Conservation (phyloP, 2,888 invertebrate genomes). For the Scaptomyza parva region DNA sequence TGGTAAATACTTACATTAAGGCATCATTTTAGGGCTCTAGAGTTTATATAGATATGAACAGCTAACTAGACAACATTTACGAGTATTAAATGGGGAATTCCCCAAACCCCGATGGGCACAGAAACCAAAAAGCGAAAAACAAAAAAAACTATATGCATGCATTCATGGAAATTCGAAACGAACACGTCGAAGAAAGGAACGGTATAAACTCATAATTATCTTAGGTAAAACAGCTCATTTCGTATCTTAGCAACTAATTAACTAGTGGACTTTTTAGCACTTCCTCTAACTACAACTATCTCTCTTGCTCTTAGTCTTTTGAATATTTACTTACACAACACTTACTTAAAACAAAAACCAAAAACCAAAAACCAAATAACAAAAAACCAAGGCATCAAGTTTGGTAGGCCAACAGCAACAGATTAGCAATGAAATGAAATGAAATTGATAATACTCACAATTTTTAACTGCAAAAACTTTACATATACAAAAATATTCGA, state of each 20-base stretch:
- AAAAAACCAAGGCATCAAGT: conserved; percentile 47
- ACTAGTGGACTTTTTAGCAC: conserved; percentile 76
- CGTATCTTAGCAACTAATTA: conserved; percentile 75
- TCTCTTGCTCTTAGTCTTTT: conserved; percentile 76
- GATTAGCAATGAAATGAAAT: conserved; percentile 48
- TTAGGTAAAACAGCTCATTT: conserved; percentile 62
- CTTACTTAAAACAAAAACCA: conserved; percentile 10
- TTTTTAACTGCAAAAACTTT: conserved; percentile 60
- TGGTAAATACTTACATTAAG: conserved; percentile 65
- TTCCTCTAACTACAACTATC: conserved; percentile 59
- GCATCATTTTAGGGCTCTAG: conserved; percentile 75
- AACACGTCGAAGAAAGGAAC: conserved; percentile 1
- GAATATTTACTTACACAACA: conserved; percentile 49
- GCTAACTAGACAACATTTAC: conserved; percentile 35
- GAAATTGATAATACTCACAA: conserved; percentile 64
- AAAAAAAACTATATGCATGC: not conserved
- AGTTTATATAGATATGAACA: conserved; percentile 62
- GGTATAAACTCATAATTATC: conserved; percentile 9
- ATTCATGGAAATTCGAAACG: conserved; percentile 7
- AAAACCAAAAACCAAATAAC: conserved; percentile 6
- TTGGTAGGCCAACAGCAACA: conserved; percentile 53
- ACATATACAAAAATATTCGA: conserved; percentile 57
- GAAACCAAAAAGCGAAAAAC: not conserved
- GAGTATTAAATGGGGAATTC: conserved; percentile 22
- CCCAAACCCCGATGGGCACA: not conserved